Evolutionary conservation across 2,888 invertebrate species (phyloP).

Genomic region (Allygus modestus): DNA sequence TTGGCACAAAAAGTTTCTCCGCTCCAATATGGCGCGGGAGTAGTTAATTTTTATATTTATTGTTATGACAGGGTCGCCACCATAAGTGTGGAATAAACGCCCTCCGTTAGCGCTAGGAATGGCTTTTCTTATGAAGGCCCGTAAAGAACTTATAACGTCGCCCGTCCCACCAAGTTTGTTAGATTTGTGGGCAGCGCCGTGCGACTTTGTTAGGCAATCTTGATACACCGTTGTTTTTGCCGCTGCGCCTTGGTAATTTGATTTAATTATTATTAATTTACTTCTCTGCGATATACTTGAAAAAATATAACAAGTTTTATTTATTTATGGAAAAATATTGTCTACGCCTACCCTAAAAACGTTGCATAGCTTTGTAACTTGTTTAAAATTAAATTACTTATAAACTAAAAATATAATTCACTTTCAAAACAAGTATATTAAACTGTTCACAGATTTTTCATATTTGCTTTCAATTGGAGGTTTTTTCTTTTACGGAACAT

Average conservation of each 20-base stretch:
- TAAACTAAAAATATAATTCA: too few relatives aligned
- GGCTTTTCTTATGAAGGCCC: conserved; percentile 51
- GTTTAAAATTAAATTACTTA: too few relatives aligned
- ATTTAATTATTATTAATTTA: too few relatives aligned
- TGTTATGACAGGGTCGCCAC: conserved; percentile 64
- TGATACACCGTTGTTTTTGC: conserved; percentile 25
- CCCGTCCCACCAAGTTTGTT: not conserved
- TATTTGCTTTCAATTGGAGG: too few relatives aligned
- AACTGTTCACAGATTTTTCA: too few relatives aligned
- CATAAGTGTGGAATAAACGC: conserved; percentile 64
- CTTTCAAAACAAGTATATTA: too few relatives aligned
- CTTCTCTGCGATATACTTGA: too few relatives aligned
- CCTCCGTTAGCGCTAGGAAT: conserved; percentile 56
- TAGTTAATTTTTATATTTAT: conserved; percentile 66
- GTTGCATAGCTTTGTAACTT: too few relatives aligned
- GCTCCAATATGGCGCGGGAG: conserved; percentile 51
- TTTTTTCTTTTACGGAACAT: too few relatives aligned
- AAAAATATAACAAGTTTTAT: too few relatives aligned
- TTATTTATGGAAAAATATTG: too few relatives aligned
- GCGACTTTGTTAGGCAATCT: conserved; percentile 18
- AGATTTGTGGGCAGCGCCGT: conserved; percentile 18
- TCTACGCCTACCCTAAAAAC: too few relatives aligned
- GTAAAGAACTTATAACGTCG: conserved; percentile 42
- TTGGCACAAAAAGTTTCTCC: conserved; percentile 54
- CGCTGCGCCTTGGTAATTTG: not conserved